Conservation (phyloP, 2,113 vertebrate species). For the Muntiacus reevesi region DNA sequence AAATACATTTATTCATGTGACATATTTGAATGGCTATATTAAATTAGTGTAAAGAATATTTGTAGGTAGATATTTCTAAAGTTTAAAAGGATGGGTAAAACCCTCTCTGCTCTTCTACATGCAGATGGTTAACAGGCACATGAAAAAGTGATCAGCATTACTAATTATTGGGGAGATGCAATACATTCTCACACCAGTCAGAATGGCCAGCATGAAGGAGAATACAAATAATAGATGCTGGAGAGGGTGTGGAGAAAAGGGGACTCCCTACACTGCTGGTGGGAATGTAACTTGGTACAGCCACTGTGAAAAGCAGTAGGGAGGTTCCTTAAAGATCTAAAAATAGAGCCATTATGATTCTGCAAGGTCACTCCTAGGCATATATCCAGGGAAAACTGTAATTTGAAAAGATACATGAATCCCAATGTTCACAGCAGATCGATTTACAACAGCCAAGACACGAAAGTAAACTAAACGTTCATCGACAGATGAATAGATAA, state of each 20-base stretch:
- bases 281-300: neutral
- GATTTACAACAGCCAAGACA: neutral
- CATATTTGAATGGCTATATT: neutral
- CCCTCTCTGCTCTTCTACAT: neutral
- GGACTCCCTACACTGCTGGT: neutral
- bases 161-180: neutral
- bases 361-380: neutral
- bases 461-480: neutral
- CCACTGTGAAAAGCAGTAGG: neutral
- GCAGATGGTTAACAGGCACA: neutral
- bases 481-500: neutral
- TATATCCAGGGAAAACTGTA: neutral
- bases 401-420: neutral
- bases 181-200: neutral
- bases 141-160: neutral
- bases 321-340: neutral
- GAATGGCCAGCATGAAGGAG: neutral
- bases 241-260: neutral
- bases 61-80: neutral
- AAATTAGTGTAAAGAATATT: neutral
- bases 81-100: constrained; percentile 9
- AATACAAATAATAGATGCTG: neutral
- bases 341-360: too few relatives aligned
- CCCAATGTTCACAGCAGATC: neutral
- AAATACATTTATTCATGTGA: neutral